phyloP scores from a whole-genome alignment of 2,113 vertebrate species.

The Furnarius figulus region DNA sequence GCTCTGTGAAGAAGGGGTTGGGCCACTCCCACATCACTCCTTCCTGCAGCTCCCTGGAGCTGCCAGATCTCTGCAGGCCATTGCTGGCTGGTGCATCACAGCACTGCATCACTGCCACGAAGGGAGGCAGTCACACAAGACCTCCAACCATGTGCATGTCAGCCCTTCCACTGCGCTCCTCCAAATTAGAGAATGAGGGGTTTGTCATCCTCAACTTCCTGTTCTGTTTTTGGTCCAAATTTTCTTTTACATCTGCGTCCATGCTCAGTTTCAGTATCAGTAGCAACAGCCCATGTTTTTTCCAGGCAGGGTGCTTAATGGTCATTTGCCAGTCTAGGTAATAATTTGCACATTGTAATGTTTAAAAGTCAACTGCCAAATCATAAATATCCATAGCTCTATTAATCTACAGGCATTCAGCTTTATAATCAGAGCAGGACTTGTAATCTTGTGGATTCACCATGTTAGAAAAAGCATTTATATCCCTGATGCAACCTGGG shows the following conservation, averaged over 20 bases:
- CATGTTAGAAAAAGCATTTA: not conserved
- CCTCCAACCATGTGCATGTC: not conserved
- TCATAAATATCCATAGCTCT: constrained; percentile 46
- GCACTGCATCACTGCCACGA: not conserved
- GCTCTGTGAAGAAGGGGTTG: not conserved
- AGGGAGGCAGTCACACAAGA: not conserved
- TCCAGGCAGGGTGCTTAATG: not conserved
- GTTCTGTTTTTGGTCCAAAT: not conserved
- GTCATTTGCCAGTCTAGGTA: constrained; percentile 16
- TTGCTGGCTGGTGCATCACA: not conserved
- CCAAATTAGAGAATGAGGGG: not conserved
- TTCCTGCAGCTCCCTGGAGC: not conserved
- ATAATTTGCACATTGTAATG: constrained; percentile 40
- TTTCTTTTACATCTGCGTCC: not conserved
- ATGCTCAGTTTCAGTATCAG: not conserved
- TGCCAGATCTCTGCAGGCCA: not conserved
- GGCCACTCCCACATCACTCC: not conserved
- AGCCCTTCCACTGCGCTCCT: not conserved
- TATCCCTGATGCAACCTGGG: constrained; percentile 14
- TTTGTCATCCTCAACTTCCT: not conserved
- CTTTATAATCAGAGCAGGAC: constrained; percentile 49
- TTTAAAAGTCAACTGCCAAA: constrained; percentile 40
- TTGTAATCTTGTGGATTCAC: constrained; percentile 43
- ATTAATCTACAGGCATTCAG: constrained; percentile 36
- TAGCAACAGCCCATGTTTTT: not conserved